phyloP scores from a whole-genome alignment of 2,113 vertebrate species.

The Podarcis muralis region DNA sequence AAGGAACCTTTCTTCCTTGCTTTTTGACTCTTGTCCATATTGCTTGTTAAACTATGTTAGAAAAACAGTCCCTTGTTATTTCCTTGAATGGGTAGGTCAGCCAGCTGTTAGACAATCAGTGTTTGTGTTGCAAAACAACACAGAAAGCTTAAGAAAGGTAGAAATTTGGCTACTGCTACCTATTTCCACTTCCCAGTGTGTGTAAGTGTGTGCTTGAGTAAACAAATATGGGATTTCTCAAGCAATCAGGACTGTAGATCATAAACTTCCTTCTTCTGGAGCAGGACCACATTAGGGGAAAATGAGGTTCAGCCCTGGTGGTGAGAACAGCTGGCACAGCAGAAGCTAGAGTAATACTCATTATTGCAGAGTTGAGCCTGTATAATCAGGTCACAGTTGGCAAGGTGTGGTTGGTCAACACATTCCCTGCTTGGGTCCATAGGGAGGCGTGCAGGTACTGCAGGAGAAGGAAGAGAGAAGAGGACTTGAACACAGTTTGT shows the following conservation, averaged over 20 bases:
- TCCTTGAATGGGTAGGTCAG: neutral
- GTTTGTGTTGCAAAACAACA: conserved; percentile 12
- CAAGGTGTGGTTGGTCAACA: conserved; percentile 88
- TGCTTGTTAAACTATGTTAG: conserved; percentile 21
- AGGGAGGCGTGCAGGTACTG: neutral
- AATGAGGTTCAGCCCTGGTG: conserved; percentile 35
- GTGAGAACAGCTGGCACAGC: conserved; percentile 90
- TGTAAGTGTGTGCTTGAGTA: neutral
- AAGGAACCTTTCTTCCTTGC: conserved; percentile 1
- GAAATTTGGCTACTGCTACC: neutral
- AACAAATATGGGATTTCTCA: neutral
- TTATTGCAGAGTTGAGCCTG: conserved; percentile 90
- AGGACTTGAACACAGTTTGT: neutral
- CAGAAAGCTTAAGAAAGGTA: neutral
- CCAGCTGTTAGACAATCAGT: neutral
- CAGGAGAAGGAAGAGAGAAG: conserved; percentile 36
- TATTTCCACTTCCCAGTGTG: neutral
- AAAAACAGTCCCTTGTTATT: neutral
- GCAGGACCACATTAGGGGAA: neutral
- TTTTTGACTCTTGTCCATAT: conserved; percentile 4
- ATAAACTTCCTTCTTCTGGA: accelerated
- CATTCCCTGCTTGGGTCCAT: conserved; percentile 75
- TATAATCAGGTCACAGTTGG: conserved; percentile 93
- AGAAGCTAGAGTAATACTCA: conserved; percentile 92
- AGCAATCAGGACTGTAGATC: neutral